phyloP scores from a whole-genome alignment of 35 echinoderm and acorn worm genomes.

The Stichopus chloronotus region DNA sequence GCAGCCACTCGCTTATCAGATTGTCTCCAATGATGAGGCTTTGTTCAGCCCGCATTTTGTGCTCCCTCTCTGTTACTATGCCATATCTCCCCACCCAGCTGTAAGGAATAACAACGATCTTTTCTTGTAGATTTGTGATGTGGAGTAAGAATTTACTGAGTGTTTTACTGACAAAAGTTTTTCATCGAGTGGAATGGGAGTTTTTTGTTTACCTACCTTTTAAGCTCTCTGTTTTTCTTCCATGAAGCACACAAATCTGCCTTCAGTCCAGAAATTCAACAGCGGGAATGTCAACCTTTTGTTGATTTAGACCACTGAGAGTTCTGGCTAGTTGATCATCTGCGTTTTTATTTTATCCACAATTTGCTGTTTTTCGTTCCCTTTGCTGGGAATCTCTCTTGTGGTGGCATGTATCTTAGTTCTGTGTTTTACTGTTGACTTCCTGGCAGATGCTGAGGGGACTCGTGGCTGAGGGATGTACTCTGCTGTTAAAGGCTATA shows the following conservation, averaged over 20 bases:
- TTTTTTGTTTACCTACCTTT: conserved; percentile 8
- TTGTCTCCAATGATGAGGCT: background rate
- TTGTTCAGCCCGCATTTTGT: conserved; percentile 13
- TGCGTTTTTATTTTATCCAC: background rate
- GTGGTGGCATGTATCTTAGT: conserved; percentile 6
- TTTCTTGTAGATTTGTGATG: background rate
- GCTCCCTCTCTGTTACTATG: background rate
- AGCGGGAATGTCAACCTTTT: background rate
- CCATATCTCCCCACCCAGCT: background rate
- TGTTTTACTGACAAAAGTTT: background rate
- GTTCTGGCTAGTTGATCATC: background rate
- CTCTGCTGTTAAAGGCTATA: background rate
- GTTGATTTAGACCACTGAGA: background rate
- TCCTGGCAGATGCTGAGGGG: background rate
- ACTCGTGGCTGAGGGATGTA: conserved; percentile 28
- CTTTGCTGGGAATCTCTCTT: background rate
- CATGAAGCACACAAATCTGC: conserved; percentile 39
- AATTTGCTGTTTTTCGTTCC: background rate
- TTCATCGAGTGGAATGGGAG: background rate
- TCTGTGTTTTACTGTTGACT: background rate
- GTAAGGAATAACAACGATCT: background rate
- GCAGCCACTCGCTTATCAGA: background rate
- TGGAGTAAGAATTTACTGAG: background rate
- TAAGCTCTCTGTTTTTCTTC: conserved; percentile 38
- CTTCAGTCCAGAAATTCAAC: conserved; percentile 20